A percentile compares a stretch with the other conserved stretches of the same genome.
These are phyloP conservation scores for Scolopax bukidnonensis DNA, from an alignment of 2,797 vertebrate species.

Conservation along the genomic window DNA sequence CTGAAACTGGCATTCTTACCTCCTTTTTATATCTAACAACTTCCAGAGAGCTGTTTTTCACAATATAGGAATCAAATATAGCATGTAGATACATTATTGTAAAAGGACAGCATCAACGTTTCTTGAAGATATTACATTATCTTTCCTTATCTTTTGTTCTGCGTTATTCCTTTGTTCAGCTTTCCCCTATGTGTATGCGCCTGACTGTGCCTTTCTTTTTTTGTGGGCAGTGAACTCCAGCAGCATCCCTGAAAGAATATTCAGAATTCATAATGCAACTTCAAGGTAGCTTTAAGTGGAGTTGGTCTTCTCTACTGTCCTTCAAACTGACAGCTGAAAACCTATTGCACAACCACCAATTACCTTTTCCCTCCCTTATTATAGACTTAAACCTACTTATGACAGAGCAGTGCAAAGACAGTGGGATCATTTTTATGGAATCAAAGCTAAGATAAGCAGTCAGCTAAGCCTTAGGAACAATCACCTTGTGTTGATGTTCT, in stretches of 20 bases:
- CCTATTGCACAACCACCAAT: not conserved
- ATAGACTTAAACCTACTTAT: not conserved
- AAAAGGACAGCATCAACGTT: not conserved
- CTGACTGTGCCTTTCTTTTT: not conserved
- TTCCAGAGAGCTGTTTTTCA: not conserved
- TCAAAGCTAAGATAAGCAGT: not conserved
- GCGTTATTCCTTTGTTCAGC: not conserved
- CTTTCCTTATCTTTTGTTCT: not conserved
- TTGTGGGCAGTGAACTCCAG: not conserved
- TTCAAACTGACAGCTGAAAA: constrained; percentile 4
- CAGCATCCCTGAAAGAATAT: not conserved
- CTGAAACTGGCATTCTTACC: not conserved
- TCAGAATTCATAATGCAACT: not conserved
- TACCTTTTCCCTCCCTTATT: not conserved
- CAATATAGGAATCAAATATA: not conserved
- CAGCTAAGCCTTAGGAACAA: not conserved
- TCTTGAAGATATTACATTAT: not conserved
- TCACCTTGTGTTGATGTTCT: not conserved
- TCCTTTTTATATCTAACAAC: not conserved
- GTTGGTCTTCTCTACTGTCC: not conserved
- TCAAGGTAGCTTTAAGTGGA: not conserved
- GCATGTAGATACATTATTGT: not conserved
- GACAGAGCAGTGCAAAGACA: not conserved
- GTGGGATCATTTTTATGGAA: not conserved
- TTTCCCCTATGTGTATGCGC: not conserved